Evolutionary conservation across 2,113 vertebrate genomes (phyloP), one percentile per base, ranked within the genome.

Genomic region (Rhinogobius similis): DNA sequence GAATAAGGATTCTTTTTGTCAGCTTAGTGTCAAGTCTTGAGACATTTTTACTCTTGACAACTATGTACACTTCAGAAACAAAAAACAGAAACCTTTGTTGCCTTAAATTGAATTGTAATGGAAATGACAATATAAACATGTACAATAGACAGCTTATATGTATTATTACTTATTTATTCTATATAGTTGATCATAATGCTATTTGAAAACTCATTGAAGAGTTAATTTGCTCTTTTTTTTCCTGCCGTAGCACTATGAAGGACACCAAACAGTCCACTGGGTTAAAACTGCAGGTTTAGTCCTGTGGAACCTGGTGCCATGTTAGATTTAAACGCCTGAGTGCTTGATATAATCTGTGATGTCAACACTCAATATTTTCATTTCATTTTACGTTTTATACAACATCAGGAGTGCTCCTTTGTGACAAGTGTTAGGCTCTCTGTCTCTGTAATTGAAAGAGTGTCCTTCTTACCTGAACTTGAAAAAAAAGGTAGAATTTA

Each of bases 1-100:
- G 84, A 88, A 90, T 88, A 88, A 83, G 78, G 23, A 90, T 62
- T 87, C 46, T 26, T 43, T 48, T 39, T 79, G 68, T 39, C 29
- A 64, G 53, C 52, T 75, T 64, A 36, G 53, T 71, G 41, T 77
- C 63, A 74, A 29, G 67, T 72, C 52, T 71, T 66, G 72, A n/a
- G 62, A 67, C 21, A 20, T 73, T 46, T 13, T 0, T 38, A 53
- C 9, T 41, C 36, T 43, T 5, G 11, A 39, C 1, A 20, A 18
- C 61, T 21, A 39, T 62, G 9, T 11, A 26, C 7, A 12, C 23
- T 56, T 26, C 12, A 3, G 13, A 26, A 56, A 56, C n/a, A n/a
- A n/a, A n/a, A n/a, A n/a, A n/a, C n/a, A 16, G 26, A 6, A 24
- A 20, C 16, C 16, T 46, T 4, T 18, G 5, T 16, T 20, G 16